Evolutionary conservation across 2,797 vertebrate species (phyloP).

Genomic region (Artibeus lituratus): DNA sequence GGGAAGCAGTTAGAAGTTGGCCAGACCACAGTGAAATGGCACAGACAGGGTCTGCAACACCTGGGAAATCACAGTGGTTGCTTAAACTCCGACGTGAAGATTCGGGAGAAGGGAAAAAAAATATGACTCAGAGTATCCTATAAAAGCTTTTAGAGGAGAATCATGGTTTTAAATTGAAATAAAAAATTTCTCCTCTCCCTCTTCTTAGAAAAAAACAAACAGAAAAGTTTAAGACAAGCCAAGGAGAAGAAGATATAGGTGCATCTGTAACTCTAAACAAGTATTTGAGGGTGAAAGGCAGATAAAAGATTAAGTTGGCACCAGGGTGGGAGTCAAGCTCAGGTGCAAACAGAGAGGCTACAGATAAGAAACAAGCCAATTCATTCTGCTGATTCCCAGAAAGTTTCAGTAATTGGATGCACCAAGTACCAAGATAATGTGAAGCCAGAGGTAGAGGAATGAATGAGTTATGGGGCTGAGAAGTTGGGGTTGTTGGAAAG

Average conservation of each 20-base stretch:
- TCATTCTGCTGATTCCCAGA: background rate
- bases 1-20: background rate
- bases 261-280: background rate
- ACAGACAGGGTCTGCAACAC: background rate
- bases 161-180: background rate
- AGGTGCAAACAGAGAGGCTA: background rate
- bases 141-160: background rate
- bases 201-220: background rate
- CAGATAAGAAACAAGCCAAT: background rate
- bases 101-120: background rate
- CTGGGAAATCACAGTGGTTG: background rate
- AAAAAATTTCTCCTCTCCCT: background rate
- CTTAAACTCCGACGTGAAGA: background rate
- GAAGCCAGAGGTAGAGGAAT: background rate
- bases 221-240: background rate
- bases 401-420: background rate
- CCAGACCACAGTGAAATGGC: background rate
- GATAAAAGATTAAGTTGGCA: background rate
- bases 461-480: background rate
- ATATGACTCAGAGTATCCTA: background rate
- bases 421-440: background rate
- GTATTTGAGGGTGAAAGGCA: background rate
- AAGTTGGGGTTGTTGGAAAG: background rate
- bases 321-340: background rate
- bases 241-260: background rate